A percentile compares a stretch with the other conserved stretches of the same genome.
phyloP scores from a whole-genome alignment of 2,797 vertebrate genomes.

The Gymnoscopelus braueri region DNA sequence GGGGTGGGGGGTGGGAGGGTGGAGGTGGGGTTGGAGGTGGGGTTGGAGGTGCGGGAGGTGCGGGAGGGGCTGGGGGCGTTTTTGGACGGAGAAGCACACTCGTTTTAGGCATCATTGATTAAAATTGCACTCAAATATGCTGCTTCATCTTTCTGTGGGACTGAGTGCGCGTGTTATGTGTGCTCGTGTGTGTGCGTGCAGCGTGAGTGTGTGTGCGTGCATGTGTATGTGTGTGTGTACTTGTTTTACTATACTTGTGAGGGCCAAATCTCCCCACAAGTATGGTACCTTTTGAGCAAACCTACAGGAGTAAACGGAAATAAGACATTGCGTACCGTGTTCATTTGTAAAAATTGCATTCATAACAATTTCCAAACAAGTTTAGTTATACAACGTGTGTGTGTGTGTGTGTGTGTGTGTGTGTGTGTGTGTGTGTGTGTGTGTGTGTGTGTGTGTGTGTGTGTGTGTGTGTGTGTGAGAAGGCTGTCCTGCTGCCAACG shows the following conservation, averaged over 20 bases:
- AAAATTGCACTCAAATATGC: conserved; percentile 65
- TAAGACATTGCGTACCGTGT: too few relatives aligned
- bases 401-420: conserved; percentile 33
- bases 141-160: conserved; percentile 30
- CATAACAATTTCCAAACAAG: too few relatives aligned
- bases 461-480: conserved; percentile 35
- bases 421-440: conserved; percentile 39
- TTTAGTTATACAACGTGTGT: not conserved
- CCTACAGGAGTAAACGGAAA: too few relatives aligned
- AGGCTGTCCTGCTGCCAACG: conserved; percentile 56
- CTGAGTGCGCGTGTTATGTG: not conserved
- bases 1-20: not conserved
- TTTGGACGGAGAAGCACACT: conserved; percentile 46
- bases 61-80: too few relatives aligned
- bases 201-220: not conserved
- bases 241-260: too few relatives aligned
- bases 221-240: not conserved
- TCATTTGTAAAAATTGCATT: too few relatives aligned
- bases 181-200: not conserved
- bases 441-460: conserved; percentile 24
- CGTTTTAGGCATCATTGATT: conserved; percentile 66
- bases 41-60: too few relatives aligned
- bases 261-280: too few relatives aligned
- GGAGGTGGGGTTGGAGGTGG: too few relatives aligned
- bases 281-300: too few relatives aligned